phyloP scores from a whole-genome alignment of 2,797 vertebrate species.

The Onychomys torridus region DNA sequence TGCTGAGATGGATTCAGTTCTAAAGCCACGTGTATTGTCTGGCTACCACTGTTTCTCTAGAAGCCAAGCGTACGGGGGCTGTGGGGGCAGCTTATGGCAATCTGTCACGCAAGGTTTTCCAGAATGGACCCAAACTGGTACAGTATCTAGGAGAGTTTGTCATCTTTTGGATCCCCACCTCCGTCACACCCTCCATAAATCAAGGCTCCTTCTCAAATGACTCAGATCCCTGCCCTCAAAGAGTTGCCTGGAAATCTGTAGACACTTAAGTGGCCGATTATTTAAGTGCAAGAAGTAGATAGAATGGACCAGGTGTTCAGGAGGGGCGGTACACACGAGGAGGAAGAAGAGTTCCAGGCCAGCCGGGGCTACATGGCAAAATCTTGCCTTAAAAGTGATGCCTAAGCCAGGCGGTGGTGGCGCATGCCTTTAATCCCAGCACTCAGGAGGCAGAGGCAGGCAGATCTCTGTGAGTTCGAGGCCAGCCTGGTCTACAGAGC shows the following conservation, averaged over 20 bases:
- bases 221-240: slow-evolving; percentile 2
- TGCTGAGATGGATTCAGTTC: background rate
- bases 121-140: background rate
- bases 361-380: background rate
- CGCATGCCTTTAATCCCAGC: no score
- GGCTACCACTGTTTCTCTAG: background rate
- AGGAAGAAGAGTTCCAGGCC: background rate
- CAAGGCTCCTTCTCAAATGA: slow-evolving; percentile 21
- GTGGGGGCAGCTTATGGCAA: background rate
- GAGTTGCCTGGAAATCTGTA: slow-evolving; percentile 12
- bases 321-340: background rate
- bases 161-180: slow-evolving; percentile 16
- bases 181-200: background rate
- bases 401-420: no score
- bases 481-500: no score
- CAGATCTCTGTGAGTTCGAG: no score
- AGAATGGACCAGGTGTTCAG: background rate
- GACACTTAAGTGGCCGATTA: background rate
- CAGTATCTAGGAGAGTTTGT: background rate
- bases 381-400: background rate
- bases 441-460: no score
- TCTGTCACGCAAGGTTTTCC: slow-evolving; percentile 10
- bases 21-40: background rate
- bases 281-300: slow-evolving; percentile 1
- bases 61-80: background rate